Evolutionary conservation across 2,888 invertebrate genomes (phyloP).

Genomic region (Gymnosoma rotundatum): DNA sequence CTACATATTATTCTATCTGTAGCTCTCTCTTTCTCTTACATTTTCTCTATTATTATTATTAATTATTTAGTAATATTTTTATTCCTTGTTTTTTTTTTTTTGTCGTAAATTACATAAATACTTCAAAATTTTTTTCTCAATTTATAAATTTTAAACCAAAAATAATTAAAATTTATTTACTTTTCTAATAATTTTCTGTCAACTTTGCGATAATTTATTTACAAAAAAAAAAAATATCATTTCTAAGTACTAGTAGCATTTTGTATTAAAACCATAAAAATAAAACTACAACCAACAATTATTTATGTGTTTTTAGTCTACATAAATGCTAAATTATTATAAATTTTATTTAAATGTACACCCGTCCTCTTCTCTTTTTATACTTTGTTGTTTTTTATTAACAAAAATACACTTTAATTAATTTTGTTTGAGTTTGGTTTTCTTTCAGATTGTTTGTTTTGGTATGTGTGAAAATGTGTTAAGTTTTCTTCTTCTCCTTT

Average conservation of each 20-base stretch:
- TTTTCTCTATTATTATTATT: constrained; percentile 23
- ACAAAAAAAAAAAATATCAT: constrained; percentile 9
- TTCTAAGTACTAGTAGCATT: constrained; percentile 71
- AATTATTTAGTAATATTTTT: constrained; percentile 11
- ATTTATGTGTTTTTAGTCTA: constrained; percentile 62
- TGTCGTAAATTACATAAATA: constrained; percentile 25
- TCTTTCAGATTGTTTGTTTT: constrained; percentile 48
- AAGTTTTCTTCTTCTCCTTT: constrained; percentile 2
- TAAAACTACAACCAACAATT: constrained; percentile 18
- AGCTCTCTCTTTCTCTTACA: constrained; percentile 37
- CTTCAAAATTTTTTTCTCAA: constrained; percentile 24
- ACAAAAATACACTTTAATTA: constrained; percentile 27
- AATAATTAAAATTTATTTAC: constrained; percentile 51
- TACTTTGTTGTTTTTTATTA: constrained; percentile 5
- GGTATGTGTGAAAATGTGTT: constrained; percentile 58
- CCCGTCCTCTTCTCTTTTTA: background rate
- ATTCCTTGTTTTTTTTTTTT: constrained; percentile 40
- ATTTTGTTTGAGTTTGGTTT: constrained; percentile 38
- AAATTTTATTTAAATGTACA: constrained; percentile 30
- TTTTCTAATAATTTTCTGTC: constrained; percentile 62
- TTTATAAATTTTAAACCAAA: constrained; percentile 48
- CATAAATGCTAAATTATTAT: constrained; percentile 41
- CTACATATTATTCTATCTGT: too few species aligned
- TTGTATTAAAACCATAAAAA: constrained; percentile 60
- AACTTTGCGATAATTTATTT: constrained; percentile 61